Evolutionary conservation across 2,888 invertebrate genomes (phyloP).

Genomic region (Alloplasta piceator): DNA sequence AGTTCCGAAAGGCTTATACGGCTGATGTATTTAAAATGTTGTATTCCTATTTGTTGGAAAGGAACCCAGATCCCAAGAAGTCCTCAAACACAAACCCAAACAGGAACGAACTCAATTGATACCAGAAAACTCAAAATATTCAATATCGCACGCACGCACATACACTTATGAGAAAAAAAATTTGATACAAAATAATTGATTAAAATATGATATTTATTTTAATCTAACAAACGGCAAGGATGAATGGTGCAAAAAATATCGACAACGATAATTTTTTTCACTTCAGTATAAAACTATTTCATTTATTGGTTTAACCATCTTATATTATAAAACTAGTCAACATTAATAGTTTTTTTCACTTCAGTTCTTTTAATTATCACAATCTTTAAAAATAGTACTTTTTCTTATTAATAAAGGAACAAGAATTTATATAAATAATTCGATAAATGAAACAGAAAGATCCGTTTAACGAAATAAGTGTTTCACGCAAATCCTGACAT

Average conservation of each 20-base stretch:
- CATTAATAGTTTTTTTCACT: not conserved
- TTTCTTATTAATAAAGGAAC: slow-evolving; percentile 3
- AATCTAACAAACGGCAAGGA: slow-evolving; percentile 10
- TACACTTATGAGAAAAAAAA: not conserved
- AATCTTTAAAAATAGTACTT: not conserved
- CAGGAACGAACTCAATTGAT: no score
- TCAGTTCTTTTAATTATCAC: not conserved
- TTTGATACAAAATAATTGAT: slow-evolving; percentile 22
- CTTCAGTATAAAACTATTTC: slow-evolving; percentile 5
- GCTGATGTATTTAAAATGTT: no score
- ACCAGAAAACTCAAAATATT: no score
- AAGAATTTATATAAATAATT: not conserved
- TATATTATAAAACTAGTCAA: slow-evolving; percentile 13
- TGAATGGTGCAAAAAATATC: not conserved
- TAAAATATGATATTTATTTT: slow-evolving; percentile 18
- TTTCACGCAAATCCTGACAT: slow-evolving; percentile 17
- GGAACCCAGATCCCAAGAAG: no score
- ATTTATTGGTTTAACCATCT: slow-evolving; percentile 17
- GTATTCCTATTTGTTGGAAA: no score
- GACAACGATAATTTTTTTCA: not conserved
- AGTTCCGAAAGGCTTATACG: no score
- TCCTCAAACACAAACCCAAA: no score
- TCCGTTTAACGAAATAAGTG: not conserved
- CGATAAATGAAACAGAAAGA: slow-evolving; percentile 1
- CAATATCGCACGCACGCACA: no score